Conservation (phyloP, 2,888 invertebrate genomes). For the Drosophila engyochracea region DNA sequence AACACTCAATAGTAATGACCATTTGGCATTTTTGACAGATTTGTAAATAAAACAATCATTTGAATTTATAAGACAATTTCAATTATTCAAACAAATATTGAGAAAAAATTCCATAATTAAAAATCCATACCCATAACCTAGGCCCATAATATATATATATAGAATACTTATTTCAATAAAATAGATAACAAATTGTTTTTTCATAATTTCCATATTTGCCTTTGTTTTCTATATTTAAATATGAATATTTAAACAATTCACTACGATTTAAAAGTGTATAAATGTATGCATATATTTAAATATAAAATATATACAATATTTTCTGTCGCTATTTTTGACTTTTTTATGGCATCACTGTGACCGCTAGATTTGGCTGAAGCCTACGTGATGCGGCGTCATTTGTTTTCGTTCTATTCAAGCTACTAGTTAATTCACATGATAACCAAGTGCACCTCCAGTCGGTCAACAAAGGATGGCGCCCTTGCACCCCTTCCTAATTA, state of each 20-base stretch:
- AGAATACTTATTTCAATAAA: background rate
- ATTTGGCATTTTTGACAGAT: background rate
- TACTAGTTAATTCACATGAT: background rate
- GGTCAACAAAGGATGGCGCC: background rate
- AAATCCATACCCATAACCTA: background rate
- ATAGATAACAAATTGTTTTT: background rate
- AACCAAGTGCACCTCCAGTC: constrained; percentile 1
- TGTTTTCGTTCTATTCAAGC: background rate
- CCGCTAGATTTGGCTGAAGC: background rate
- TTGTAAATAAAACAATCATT: background rate
- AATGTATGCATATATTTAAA: background rate
- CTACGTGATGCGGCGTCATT: constrained; percentile 1
- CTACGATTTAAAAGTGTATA: background rate
- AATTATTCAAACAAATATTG: background rate
- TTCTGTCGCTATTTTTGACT: background rate
- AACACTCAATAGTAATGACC: background rate
- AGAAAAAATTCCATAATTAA: background rate
- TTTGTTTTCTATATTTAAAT: background rate
- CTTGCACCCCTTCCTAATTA: background rate
- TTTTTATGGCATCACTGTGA: background rate
- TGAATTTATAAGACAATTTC: background rate
- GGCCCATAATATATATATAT: no score
- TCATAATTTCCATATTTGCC: background rate
- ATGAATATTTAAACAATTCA: background rate
- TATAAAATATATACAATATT: background rate